Evolutionary conservation across 1,140 invertebrate species (phyloP).

Genomic region (Megathymus violae): DNA sequence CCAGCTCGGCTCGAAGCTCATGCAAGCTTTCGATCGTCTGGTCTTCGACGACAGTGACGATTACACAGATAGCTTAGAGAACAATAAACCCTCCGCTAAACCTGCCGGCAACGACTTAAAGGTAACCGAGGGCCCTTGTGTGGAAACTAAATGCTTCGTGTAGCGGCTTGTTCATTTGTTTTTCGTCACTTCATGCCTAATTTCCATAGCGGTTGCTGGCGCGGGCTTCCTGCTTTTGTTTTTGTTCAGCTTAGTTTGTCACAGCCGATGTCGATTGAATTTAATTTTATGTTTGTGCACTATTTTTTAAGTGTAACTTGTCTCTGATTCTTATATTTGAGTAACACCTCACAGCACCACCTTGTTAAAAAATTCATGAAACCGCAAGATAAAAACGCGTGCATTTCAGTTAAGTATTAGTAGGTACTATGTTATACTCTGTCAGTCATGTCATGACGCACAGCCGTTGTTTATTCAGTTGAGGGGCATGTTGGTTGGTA

Average conservation of each 20-base stretch:
- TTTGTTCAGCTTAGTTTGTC: slow-evolving; percentile 33
- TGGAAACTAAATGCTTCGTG: slow-evolving; percentile 61
- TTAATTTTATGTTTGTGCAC: slow-evolving; percentile 16
- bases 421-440: neutral
- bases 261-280: neutral
- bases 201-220: slow-evolving; percentile 4
- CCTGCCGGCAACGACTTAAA: slow-evolving; percentile 65
- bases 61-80: slow-evolving; percentile 90
- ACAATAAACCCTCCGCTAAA: slow-evolving; percentile 76
- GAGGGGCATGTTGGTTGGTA: neutral
- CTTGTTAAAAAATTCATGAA: neutral
- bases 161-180: slow-evolving; percentile 53
- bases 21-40: slow-evolving; percentile 88
- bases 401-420: neutral
- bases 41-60: slow-evolving; percentile 88
- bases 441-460: slow-evolving; percentile 18
- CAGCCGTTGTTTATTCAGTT: slow-evolving; percentile 13
- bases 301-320: neutral
- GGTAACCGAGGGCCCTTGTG: slow-evolving; percentile 67
- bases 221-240: slow-evolving; percentile 45
- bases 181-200: slow-evolving; percentile 25
- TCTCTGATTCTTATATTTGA: neutral
- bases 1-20: slow-evolving; percentile 88
- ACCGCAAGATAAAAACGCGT: slow-evolving; percentile 3
- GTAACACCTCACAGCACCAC: neutral